phyloP scores from a whole-genome alignment of 2,113 vertebrate genomes.

The Baryphthengus martii region DNA sequence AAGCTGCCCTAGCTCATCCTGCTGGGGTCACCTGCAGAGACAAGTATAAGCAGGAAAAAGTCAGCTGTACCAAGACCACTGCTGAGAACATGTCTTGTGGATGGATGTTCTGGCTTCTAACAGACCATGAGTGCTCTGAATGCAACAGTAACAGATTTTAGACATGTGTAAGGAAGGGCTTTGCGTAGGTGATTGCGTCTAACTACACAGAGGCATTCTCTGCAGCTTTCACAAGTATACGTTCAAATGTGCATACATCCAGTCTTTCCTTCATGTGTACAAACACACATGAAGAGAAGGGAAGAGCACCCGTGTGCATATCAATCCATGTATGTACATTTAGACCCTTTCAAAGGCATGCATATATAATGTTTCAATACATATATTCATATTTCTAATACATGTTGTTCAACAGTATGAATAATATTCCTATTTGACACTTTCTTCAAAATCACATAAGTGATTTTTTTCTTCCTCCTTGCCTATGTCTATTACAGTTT shows the following conservation, averaged over 20 bases:
- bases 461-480: background rate
- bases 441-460: background rate
- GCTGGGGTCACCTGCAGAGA: background rate
- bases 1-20: slow-evolving; percentile 47
- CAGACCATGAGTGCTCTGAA: background rate
- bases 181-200: too few species aligned
- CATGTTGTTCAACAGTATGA: background rate
- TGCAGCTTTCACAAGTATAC: background rate
- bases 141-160: background rate
- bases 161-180: background rate
- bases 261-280: background rate
- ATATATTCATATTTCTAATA: too few species aligned
- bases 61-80: background rate
- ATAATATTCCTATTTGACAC: too few species aligned
- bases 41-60: background rate
- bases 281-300: background rate
- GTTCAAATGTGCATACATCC: background rate
- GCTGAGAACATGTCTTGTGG: background rate
- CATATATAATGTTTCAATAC: background rate
- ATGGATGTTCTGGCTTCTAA: background rate
- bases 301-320: background rate
- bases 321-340: background rate
- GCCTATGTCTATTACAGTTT: background rate
- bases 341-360: background rate
- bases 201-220: background rate